These are phyloP conservation scores for Eupelmus urozonus DNA, from an alignment of 2,888 invertebrate genomes.

Conservation along the genomic window DNA sequence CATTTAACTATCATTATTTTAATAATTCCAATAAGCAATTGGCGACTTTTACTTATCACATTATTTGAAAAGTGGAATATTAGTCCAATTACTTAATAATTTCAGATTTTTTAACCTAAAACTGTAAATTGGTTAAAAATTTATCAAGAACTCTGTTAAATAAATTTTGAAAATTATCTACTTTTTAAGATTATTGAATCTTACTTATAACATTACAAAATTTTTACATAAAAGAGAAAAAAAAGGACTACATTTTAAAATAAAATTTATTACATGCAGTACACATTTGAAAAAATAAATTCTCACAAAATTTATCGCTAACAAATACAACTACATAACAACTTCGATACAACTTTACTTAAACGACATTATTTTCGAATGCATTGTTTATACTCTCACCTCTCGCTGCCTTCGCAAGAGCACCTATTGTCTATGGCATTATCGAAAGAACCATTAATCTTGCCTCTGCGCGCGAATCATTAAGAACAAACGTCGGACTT, in stretches of 20 bases:
- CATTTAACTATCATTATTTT: too few species aligned
- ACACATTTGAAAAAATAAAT: conserved; percentile 40
- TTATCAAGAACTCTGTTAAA: too few species aligned
- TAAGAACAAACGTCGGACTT: conserved; percentile 41
- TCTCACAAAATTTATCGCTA: conserved; percentile 3
- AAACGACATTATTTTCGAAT: conserved; percentile 32
- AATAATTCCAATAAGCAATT: too few species aligned
- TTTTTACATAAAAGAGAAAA: not conserved
- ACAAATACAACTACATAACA: conserved; percentile 42
- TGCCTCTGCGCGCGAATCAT: conserved; percentile 19
- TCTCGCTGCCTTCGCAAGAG: conserved; percentile 11
- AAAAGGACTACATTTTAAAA: conserved; percentile 4
- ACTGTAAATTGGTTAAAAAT: too few species aligned
- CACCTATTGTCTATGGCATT: conserved; percentile 41
- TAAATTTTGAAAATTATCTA: too few species aligned
- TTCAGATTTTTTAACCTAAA: too few species aligned
- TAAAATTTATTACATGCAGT: conserved; percentile 25
- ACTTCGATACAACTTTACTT: conserved; percentile 24
- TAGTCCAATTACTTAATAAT: too few species aligned
- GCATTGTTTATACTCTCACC: conserved; percentile 33
- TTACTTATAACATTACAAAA: too few species aligned
- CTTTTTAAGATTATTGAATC: too few species aligned
- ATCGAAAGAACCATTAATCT: conserved; percentile 51
- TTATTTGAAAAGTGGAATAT: too few species aligned
- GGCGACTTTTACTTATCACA: too few species aligned